phyloP scores from a whole-genome alignment of 2,797 vertebrate genomes.

The Pterois miles region DNA sequence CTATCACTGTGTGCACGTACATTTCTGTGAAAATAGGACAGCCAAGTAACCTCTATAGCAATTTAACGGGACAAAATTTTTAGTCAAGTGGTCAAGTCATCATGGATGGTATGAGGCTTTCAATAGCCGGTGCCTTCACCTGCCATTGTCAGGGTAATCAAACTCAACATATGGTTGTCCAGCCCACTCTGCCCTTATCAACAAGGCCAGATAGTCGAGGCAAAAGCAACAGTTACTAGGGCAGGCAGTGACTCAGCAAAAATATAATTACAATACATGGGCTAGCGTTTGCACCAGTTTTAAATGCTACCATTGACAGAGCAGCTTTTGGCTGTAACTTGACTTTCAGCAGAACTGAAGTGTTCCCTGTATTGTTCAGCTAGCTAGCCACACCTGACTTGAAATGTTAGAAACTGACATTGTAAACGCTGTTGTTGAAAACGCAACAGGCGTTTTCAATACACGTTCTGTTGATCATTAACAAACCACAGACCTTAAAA shows the following conservation, averaged over 20 bases:
- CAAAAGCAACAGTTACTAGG: not conserved
- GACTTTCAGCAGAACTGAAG: not conserved
- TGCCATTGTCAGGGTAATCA: not conserved
- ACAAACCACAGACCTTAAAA: not conserved
- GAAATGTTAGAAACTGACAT: rapidly evolving
- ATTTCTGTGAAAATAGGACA: not conserved
- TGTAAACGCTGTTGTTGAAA: not conserved
- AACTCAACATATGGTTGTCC: not conserved
- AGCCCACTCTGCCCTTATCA: not conserved
- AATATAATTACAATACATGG: not conserved
- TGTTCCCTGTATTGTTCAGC: rapidly evolving
- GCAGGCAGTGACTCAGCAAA: conserved; percentile 68
- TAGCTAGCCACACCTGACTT: not conserved
- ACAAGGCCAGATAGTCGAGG: not conserved
- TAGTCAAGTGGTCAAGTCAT: not conserved
- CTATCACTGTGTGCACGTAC: not conserved
- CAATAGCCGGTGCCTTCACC: not conserved
- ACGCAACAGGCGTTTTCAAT: conserved; percentile 46
- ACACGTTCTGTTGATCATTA: conserved; percentile 42
- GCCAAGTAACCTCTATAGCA: not conserved
- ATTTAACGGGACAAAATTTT: not conserved
- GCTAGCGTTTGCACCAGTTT: not conserved
- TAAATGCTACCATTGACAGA: not conserved
- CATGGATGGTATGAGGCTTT: not conserved
- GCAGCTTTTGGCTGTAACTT: not conserved